Conservation (phyloP, 2,113 vertebrate genomes). For the Chroicocephalus ridibundus region DNA sequence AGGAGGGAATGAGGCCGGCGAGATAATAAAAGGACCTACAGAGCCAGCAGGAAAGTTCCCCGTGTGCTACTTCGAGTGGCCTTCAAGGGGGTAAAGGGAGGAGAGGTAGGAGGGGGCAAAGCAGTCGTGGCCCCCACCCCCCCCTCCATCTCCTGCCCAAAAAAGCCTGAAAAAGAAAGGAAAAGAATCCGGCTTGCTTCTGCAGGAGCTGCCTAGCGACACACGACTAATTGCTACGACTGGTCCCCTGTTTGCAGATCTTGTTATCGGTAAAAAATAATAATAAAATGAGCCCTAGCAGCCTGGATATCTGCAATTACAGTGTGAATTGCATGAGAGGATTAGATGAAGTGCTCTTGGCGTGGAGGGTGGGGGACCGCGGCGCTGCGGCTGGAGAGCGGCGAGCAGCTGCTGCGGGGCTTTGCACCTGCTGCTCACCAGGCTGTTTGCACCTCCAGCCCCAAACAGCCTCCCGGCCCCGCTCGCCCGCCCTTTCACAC, state of each 20-base stretch:
- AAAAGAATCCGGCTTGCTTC: conserved; percentile 59
- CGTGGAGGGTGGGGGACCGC: conserved; percentile 75
- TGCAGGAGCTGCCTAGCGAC: conserved; percentile 69
- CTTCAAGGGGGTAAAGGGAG: conserved; percentile 63
- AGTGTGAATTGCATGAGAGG: conserved; percentile 88
- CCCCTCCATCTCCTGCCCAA: not conserved
- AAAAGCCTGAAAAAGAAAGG: conserved; percentile 31
- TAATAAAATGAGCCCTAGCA: conserved; percentile 75
- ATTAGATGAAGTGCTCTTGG: conserved; percentile 88
- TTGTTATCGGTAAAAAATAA: conserved; percentile 74
- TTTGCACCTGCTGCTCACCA: conserved; percentile 86
- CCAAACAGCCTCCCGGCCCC: conserved; percentile 72
- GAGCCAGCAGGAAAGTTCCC: conserved; percentile 72
- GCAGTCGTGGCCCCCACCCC: not conserved
- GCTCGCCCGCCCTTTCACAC: conserved; percentile 22
- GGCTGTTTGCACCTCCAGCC: conserved; percentile 81
- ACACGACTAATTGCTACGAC: conserved; percentile 77
- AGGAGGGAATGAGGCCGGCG: conserved; percentile 66
- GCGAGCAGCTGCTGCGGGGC: conserved; percentile 84
- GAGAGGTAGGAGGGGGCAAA: conserved; percentile 12
- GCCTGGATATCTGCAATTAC: conserved; percentile 85
- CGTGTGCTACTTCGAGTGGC: conserved; percentile 71
- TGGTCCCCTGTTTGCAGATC: conserved; percentile 74
- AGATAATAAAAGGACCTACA: conserved; percentile 66
- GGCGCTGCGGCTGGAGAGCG: conserved; percentile 77